Evolutionary conservation across 1,140 invertebrate species (phyloP).

Genomic region (Cryptotermes secundus): DNA sequence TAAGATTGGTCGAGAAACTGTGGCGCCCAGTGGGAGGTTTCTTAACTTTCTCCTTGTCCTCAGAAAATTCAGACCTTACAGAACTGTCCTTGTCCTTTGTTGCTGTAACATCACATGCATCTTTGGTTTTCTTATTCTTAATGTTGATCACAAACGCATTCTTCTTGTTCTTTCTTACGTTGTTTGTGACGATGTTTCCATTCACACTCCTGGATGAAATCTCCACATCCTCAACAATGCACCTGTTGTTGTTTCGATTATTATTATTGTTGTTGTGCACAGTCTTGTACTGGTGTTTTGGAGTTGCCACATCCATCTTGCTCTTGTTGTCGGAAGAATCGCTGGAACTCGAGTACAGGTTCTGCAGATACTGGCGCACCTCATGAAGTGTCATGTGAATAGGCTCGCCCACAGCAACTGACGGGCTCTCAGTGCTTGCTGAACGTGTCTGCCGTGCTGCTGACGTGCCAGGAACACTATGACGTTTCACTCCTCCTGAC

Average conservation of each 20-base stretch:
- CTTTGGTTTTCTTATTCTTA: conserved; percentile 67
- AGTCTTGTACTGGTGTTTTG: conserved; percentile 6
- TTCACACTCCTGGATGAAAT: conserved; percentile 9
- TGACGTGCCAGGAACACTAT: conserved; percentile 52
- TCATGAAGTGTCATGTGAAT: conserved; percentile 84
- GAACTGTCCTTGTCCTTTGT: neutral
- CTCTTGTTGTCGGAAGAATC: conserved; percentile 54
- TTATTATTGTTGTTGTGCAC: conserved; percentile 29
- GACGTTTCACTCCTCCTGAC: conserved; percentile 46
- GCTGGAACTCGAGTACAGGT: conserved; percentile 70
- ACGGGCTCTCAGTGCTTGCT: conserved; percentile 31
- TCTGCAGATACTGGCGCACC: conserved; percentile 77
- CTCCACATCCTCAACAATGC: neutral
- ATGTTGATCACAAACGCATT: conserved; percentile 60
- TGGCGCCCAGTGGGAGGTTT: conserved; percentile 54
- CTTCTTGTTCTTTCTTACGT: conserved; percentile 50
- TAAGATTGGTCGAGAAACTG: conserved; percentile 71
- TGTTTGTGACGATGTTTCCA: conserved; percentile 39
- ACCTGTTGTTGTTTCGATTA: conserved; percentile 25
- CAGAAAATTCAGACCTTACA: neutral
- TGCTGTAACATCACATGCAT: conserved; percentile 45
- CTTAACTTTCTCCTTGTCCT: conserved; percentile 56
- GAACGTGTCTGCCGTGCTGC: conserved; percentile 23
- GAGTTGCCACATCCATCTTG: conserved; percentile 20
- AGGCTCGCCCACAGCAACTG: conserved; percentile 57